Evolutionary conservation across 1,140 invertebrate species (phyloP).

Genomic region (Melipona quadrifasciata): DNA sequence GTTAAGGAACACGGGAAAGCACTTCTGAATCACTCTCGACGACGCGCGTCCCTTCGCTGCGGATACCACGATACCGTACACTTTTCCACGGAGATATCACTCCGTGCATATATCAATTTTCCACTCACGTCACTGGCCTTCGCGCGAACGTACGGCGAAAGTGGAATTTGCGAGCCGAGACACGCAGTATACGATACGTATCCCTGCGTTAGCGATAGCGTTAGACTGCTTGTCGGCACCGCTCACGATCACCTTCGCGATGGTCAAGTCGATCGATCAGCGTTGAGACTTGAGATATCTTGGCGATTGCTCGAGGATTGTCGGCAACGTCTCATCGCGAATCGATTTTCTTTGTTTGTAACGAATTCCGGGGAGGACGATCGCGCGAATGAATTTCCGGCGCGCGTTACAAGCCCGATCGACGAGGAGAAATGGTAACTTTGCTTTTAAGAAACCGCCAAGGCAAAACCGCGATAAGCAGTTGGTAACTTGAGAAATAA

Average conservation of each 20-base stretch:
- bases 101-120: constrained; percentile 79
- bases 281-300: no score
- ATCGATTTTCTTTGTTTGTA: neutral
- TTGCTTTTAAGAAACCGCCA: constrained; percentile 23
- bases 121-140: constrained; percentile 73
- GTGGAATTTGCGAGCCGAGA: constrained; percentile 31
- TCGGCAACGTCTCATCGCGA: neutral
- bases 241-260: no score
- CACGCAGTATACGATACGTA: constrained; percentile 16
- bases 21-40: constrained; percentile 79
- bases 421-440: constrained; percentile 4
- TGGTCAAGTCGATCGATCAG: neutral
- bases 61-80: constrained; percentile 64
- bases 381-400: constrained; percentile 2
- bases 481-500: constrained; percentile 41
- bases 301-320: no score
- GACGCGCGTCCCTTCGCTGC: constrained; percentile 63
- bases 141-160: constrained; percentile 46
- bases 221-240: neutral
- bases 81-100: constrained; percentile 71
- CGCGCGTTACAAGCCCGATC: constrained; percentile 6
- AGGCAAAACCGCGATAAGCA: constrained; percentile 15
- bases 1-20: constrained; percentile 82
- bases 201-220: neutral
- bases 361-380: neutral